A percentile compares a stretch with the other conserved stretches of the same genome.
phyloP scores from a whole-genome alignment of 2,888 invertebrate genomes.

The Mesodorylaimus sp. region DNA sequence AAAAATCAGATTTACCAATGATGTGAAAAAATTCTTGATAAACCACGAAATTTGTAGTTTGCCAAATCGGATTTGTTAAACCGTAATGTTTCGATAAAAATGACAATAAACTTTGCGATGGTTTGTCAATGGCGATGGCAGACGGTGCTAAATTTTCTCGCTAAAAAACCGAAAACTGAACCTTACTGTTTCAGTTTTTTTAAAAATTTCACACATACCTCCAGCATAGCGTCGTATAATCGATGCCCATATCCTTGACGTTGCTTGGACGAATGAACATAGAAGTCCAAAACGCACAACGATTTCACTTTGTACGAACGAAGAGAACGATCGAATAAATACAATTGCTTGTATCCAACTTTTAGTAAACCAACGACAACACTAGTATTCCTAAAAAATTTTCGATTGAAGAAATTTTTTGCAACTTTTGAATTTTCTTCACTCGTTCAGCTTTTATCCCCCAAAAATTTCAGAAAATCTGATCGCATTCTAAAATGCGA shows the following conservation, averaged over 20 bases:
- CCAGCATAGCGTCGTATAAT: constrained; percentile 68
- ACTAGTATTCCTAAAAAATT: constrained; percentile 15
- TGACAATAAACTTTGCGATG: constrained; percentile 64
- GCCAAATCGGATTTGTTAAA: constrained; percentile 48
- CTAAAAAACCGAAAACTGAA: constrained; percentile 9
- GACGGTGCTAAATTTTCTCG: constrained; percentile 15
- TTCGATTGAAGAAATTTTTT: neutral
- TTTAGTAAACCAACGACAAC: constrained; percentile 57
- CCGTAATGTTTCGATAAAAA: constrained; percentile 69
- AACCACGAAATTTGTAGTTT: constrained; percentile 72
- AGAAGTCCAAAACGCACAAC: constrained; percentile 80
- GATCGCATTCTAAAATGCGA: too few relatives aligned
- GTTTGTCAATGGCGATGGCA: constrained; percentile 67
- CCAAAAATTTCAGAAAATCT: too few relatives aligned
- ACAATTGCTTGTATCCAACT: constrained; percentile 69
- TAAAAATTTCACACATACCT: constrained; percentile 37
- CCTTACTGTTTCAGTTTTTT: neutral
- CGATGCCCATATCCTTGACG: constrained; percentile 63
- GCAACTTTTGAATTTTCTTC: neutral
- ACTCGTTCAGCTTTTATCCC: too few relatives aligned
- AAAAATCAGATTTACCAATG: constrained; percentile 3
- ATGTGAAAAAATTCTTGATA: constrained; percentile 56
- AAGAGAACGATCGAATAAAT: constrained; percentile 37
- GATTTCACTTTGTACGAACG: constrained; percentile 38
- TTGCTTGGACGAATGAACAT: constrained; percentile 60